Base-by-base conservation (phyloP, 64 coral and sea anemone genomes). In the Pachyseris speciosa region DNA sequence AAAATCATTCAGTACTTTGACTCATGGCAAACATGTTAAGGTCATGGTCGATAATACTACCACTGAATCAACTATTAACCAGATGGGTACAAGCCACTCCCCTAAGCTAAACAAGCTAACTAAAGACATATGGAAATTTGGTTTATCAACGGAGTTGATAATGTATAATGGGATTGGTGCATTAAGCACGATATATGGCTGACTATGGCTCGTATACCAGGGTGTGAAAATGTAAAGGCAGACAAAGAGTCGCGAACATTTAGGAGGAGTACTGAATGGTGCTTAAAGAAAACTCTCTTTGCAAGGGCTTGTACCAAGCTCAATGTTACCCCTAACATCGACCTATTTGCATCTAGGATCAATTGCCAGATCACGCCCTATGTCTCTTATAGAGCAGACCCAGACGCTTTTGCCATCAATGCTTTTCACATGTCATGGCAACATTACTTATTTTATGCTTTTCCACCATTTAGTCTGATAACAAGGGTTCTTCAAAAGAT, bases 11-110 rank as follows among this genome's bases (percentile, higher is more conserved):
- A 19, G 48, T 27, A 63, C 30, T 22, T 33, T 28, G 13, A 45
- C 39, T 30, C 69, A 10, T 45, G 43, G 43, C 43, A 93, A 68
- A 30, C 81, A 93, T 86, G 91, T 93, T 8, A 60, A 80, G 43
- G 25, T 94, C 40, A 86, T 87, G 83, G 38, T 94, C n/a, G 91
- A 94, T 41, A 94, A 94, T 68, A 94, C 84, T 16, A 87, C 84
- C 26, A 78, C 84, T 50, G 84, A 69, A 15, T 63, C 84, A 10
- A 78, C 43, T 7, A 13, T 87, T 34, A 79, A 78, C 48, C 55
- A 93, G 1, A 86, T 93, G 91, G 84, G 84, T 37, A 86, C 83
- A 80, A 80, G 41, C 28, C 74, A 79, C 31, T 93, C 91, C 44
- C 72, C 59, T 45, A 27, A 66, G 78, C 74, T 80, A 50, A 87